phyloP scores from a whole-genome alignment of 2,888 invertebrate genomes.

The Hedychridium roseum region DNA sequence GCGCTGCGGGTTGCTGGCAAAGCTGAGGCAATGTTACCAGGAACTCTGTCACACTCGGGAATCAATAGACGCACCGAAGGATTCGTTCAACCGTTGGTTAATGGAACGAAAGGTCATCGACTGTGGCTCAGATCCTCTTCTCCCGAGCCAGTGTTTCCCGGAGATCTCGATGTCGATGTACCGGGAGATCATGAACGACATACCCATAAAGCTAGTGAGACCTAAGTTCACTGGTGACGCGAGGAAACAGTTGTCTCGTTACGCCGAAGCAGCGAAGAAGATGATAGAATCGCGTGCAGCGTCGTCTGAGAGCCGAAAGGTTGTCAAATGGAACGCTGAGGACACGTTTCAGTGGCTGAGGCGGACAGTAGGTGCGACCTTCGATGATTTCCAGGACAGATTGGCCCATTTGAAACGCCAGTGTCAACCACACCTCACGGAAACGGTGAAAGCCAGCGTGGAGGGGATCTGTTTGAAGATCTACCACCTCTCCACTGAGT shows the following conservation, averaged over 20 bases:
- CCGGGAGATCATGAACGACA: conserved; percentile 97
- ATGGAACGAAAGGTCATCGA: conserved; percentile 90
- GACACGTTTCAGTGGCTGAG: conserved; percentile 97
- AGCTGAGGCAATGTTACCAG: conserved; percentile 90
- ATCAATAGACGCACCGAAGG: conserved; percentile 93
- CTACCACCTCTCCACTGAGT: conserved; percentile 89
- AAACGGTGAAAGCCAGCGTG: conserved; percentile 93
- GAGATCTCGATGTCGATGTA: conserved; percentile 96
- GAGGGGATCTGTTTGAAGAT: conserved; percentile 96
- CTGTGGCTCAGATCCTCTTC: conserved; percentile 85
- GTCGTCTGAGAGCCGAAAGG: conserved; percentile 92
- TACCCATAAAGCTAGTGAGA: conserved; percentile 93
- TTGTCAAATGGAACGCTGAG: conserved; percentile 98
- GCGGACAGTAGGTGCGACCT: conserved; percentile 90
- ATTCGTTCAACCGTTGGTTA: conserved; percentile 96
- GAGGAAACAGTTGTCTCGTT: conserved; percentile 89
- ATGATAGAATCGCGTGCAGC: conserved; percentile 95
- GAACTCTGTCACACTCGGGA: conserved; percentile 93
- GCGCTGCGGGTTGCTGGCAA: conserved; percentile 81
- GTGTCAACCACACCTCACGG: conserved; percentile 94
- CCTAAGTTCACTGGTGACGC: conserved; percentile 97
- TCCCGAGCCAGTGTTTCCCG: conserved; percentile 91
- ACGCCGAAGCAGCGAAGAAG: conserved; percentile 96
- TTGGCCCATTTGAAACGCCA: conserved; percentile 91
- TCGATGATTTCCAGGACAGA: conserved; percentile 91